These are phyloP conservation scores for Araneus ventricosus DNA, from an alignment of 1,140 invertebrate species.

Conservation along the genomic window DNA sequence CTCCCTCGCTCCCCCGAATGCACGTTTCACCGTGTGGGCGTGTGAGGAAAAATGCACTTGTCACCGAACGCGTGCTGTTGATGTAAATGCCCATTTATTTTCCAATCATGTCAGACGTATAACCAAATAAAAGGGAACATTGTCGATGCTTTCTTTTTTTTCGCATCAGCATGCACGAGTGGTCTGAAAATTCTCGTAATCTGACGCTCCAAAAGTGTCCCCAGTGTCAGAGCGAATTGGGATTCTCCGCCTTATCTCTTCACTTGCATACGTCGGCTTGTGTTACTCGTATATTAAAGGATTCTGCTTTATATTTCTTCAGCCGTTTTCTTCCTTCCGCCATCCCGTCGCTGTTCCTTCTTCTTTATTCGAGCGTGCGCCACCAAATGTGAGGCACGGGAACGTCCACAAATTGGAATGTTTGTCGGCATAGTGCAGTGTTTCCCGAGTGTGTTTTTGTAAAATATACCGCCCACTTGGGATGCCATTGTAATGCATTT, in stretches of 20 bases:
- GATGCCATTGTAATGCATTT: too few relatives aligned
- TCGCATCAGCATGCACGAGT: not conserved
- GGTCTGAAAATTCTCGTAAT: constrained; percentile 15
- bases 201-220: constrained; percentile 21
- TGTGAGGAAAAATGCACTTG: not conserved
- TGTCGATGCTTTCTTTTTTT: not conserved
- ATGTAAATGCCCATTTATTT: constrained; percentile 40
- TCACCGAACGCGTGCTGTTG: constrained; percentile 5
- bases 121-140: not conserved
- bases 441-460: too few relatives aligned
- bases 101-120: not conserved
- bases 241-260: constrained; percentile 10
- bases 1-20: not conserved
- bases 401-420: not conserved
- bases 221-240: constrained; percentile 16
- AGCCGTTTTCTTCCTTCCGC: not conserved
- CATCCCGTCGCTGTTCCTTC: not conserved
- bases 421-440: not conserved
- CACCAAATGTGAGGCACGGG: not conserved
- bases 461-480: too few relatives aligned
- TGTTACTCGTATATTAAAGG: constrained; percentile 43
- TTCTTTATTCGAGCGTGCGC: not conserved
- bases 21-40: not conserved
- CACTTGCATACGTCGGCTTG: constrained; percentile 14
- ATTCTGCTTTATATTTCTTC: not conserved